Evolutionary conservation across 2,888 invertebrate genomes (phyloP), one percentile per base, ranked within the genome.

Genomic region (Pammene aurita): DNA sequence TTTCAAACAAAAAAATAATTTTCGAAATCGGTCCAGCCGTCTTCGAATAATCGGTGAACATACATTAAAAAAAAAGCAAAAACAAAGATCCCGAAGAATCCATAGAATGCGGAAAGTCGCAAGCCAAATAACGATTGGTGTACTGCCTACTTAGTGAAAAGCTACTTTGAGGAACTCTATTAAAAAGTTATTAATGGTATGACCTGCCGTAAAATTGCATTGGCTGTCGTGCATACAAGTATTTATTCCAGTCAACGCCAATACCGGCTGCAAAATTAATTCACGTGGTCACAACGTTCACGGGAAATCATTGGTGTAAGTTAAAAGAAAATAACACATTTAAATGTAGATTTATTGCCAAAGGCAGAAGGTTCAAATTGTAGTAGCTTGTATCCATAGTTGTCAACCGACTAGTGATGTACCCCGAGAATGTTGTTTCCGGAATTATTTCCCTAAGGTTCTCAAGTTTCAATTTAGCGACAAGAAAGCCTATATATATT

Each of bases 191-290:
- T 11, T 42, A 11, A 11, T 42, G 4, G 4, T n/a, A n/a, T n/a
- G 11, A 42, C 5, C 11, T 10, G 50, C 14, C n/a, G 2, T 26
- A 48, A 48, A 16, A 48, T 48, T 48, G 46, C 46, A 16, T 14
- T 14, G 14, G 16, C n/a, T 16, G 46, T 9, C 46, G 13, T 34
- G 34, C 16, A 9, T 10, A 7, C 9, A 7, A 5, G 57, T 16
- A 57, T 57, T 57, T 57, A 56, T 57, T 57, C 57, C 42, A 42
- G 42, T n/a, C 57, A 58, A 58, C 44, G 44, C 4, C 34, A 58
- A 26, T 58, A 10, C 41, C 58, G 14, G 34, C 44, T 58, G 44
- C n/a, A 18, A 11, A 44, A 58, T 58, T 46, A 46, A 46, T 26
- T 58, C 34, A 46, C 34, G 58, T 41, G 34, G 26, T 34, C 34